Evolutionary conservation across 2,888 invertebrate species (phyloP).

Genomic region (Caenorhabditis sp.): DNA sequence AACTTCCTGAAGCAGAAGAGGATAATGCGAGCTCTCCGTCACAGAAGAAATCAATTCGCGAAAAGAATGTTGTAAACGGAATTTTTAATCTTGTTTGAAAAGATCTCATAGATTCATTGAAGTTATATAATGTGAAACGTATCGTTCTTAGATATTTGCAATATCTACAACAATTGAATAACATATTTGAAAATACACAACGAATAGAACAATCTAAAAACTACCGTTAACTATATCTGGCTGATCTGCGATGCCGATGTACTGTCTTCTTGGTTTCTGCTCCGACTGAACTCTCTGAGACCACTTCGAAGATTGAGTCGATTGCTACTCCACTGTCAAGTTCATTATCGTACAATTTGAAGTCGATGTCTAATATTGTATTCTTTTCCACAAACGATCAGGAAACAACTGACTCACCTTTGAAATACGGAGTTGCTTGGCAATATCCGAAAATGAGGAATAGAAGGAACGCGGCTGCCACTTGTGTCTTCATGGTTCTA

Average conservation of each 20-base stretch:
- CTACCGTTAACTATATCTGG: too few relatives aligned
- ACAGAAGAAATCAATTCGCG: constrained; percentile 54
- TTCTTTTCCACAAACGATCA: too few relatives aligned
- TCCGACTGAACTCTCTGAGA: neutral
- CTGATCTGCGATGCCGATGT: neutral
- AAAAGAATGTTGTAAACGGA: constrained; percentile 47
- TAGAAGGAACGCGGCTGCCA: neutral
- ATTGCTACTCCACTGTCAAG: constrained; percentile 16
- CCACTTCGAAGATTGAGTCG: constrained; percentile 19
- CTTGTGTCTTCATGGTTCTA: neutral
- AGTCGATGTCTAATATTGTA: constrained; percentile 28
- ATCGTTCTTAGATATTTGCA: neutral
- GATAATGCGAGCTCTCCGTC: constrained; percentile 52
- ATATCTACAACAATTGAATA: neutral
- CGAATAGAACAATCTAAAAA: too few relatives aligned
- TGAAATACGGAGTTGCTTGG: constrained; percentile 16
- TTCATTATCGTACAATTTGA: constrained; percentile 9
- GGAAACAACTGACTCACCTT: neutral
- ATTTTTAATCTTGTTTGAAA: constrained; percentile 4
- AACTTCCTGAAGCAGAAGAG: constrained; percentile 57
- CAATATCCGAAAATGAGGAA: neutral
- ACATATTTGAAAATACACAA: too few relatives aligned
- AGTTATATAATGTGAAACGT: neutral
- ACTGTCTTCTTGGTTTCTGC: neutral
- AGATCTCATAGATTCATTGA: constrained; percentile 39